Conservation (phyloP, 1,140 invertebrate genomes). For the Hyles euphorbiae region DNA sequence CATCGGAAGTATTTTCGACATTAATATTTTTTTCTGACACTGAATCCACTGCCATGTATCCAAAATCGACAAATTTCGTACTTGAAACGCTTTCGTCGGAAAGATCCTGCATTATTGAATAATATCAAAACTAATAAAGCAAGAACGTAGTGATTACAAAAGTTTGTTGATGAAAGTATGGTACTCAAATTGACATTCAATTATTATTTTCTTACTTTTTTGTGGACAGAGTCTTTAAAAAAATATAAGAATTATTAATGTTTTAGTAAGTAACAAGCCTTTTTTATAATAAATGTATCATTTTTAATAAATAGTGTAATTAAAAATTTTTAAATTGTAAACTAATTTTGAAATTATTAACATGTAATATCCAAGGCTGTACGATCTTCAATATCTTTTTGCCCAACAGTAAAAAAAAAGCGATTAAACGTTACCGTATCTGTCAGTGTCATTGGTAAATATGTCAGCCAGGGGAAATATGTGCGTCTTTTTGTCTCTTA, state of each 20-base stretch:
- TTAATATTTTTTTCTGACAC: slow-evolving; percentile 36
- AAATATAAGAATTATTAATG: too few relatives aligned
- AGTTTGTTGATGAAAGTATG: too few relatives aligned
- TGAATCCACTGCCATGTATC: slow-evolving; percentile 43
- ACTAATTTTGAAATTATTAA: too few relatives aligned
- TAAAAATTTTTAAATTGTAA: too few relatives aligned
- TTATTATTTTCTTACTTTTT: too few relatives aligned
- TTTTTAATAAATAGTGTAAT: too few relatives aligned
- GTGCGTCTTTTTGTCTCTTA: slow-evolving; percentile 1
- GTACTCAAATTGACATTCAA: too few relatives aligned
- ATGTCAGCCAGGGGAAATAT: slow-evolving; percentile 5
- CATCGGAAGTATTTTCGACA: slow-evolving; percentile 44
- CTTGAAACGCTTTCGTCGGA: slow-evolving; percentile 43
- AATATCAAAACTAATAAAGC: background rate
- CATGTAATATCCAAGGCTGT: background rate
- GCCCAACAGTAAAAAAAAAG: too few relatives aligned
- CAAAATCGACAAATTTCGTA: slow-evolving; percentile 45
- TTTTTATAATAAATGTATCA: too few relatives aligned
- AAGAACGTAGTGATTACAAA: background rate
- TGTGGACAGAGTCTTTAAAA: too few relatives aligned
- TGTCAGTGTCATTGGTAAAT: background rate
- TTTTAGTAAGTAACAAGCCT: too few relatives aligned
- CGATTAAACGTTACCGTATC: too few relatives aligned
- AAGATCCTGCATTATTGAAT: slow-evolving; percentile 20
- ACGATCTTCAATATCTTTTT: background rate